Evolutionary conservation across 2,888 invertebrate genomes (phyloP).

Genomic region (Resseliella maxima): DNA sequence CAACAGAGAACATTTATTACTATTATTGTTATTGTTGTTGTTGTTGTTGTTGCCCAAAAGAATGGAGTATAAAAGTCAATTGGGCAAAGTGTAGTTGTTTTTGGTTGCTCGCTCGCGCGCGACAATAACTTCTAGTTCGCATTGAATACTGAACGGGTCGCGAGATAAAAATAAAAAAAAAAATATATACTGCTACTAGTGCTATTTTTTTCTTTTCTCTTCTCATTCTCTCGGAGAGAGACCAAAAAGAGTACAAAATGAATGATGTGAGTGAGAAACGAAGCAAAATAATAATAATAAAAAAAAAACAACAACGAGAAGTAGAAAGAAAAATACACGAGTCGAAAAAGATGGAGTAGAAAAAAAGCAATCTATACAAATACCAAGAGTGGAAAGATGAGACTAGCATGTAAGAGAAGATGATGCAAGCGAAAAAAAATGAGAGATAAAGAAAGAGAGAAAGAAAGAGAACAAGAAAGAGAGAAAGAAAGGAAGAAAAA

Average conservation of each 20-base stretch:
- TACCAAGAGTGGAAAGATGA: conserved; percentile 16
- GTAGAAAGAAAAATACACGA: background rate
- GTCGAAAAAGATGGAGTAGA: background rate
- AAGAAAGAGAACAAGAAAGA: background rate
- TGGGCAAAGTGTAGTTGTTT: conserved; percentile 47
- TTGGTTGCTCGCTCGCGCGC: background rate
- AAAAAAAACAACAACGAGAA: background rate
- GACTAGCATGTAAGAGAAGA: background rate
- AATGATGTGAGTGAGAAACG: conserved; percentile 19
- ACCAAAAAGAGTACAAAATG: conserved; percentile 19
- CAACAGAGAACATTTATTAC: background rate
- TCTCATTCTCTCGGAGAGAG: no score
- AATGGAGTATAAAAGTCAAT: conserved; percentile 47
- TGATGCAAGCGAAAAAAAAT: no score
- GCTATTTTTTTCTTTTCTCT: no score
- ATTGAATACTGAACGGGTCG: conserved; percentile 25
- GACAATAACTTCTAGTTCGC: background rate
- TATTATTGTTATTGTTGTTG: background rate
- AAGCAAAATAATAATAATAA: background rate
- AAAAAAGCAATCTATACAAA: conserved; percentile 6
- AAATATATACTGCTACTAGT: no score
- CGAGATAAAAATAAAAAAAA: conserved; percentile 49
- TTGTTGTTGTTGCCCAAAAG: background rate
- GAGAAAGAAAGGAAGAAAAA: background rate
- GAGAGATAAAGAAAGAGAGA: background rate